Evolutionary conservation across 2,113 vertebrate species (phyloP).

Genomic region (Halcyon senegalensis): DNA sequence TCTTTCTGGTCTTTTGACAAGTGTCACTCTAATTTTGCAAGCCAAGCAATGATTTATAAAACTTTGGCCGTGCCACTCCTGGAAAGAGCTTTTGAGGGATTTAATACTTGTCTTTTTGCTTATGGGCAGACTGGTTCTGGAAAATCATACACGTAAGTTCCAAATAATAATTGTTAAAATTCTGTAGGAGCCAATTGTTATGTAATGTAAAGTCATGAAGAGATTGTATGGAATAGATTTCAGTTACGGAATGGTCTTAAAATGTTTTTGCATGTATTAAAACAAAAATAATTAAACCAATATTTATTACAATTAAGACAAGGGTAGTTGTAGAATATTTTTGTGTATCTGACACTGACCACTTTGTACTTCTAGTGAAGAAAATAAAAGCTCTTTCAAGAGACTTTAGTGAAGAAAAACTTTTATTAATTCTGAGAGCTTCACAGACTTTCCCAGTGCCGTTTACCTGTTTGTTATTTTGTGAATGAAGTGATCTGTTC

Average conservation of each 20-base stretch:
- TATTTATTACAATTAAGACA: neutral
- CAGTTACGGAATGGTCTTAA: neutral
- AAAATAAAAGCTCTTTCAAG: neutral
- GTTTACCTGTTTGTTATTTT: neutral
- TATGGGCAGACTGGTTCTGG: conserved; percentile 98
- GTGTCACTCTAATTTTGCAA: conserved; percentile 77
- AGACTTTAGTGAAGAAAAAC: neutral
- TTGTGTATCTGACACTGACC: neutral
- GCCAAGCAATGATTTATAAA: conserved; percentile 85
- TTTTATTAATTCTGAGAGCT: neutral
- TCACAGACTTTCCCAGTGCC: neutral
- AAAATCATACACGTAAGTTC: conserved; percentile 95
- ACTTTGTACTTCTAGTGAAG: neutral
- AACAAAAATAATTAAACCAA: neutral
- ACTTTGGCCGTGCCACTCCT: conserved; percentile 86
- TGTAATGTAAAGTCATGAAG: neutral
- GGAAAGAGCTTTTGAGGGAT: conserved; percentile 90
- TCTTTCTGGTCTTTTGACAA: conserved; percentile 90
- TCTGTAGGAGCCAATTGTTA: neutral
- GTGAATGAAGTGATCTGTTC: neutral
- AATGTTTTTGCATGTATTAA: neutral
- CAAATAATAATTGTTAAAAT: neutral
- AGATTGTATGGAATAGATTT: neutral
- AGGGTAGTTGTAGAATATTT: neutral
- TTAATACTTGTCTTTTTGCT: conserved; percentile 94